Conservation (phyloP, 2,797 vertebrate species). For the Galagoides demidoff region DNA sequence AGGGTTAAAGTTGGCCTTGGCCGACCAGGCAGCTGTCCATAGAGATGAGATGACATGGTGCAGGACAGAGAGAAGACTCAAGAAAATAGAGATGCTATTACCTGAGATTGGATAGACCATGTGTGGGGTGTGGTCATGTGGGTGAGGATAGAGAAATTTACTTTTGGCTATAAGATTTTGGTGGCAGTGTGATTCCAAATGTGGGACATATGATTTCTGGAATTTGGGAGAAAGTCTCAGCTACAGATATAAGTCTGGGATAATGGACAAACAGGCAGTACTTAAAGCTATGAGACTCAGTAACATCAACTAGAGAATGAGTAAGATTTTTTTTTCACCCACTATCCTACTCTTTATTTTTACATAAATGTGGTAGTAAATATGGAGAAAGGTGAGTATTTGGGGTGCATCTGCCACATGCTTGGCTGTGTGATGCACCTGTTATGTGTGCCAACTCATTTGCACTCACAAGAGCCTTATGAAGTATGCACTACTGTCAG, state of each 20-base stretch:
- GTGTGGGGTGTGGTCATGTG: not conserved
- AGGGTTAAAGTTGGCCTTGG: not conserved
- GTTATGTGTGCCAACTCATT: too few relatives aligned
- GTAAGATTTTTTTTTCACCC: not conserved
- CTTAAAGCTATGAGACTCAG: not conserved
- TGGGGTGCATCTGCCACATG: too few relatives aligned
- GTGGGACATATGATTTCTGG: not conserved
- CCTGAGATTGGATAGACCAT: not conserved
- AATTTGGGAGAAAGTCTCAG: not conserved
- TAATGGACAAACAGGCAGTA: not conserved
- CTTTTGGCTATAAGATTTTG: not conserved
- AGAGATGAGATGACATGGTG: not conserved
- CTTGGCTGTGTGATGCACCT: too few relatives aligned
- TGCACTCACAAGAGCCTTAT: too few relatives aligned
- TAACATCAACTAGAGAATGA: not conserved
- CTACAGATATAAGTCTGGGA: not conserved
- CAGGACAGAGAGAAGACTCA: not conserved
- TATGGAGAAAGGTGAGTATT: too few relatives aligned
- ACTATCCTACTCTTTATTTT: too few relatives aligned
- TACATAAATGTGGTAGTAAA: too few relatives aligned
- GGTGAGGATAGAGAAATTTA: not conserved
- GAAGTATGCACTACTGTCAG: too few relatives aligned
- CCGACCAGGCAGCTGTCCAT: rapidly evolving
- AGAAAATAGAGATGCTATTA: not conserved
- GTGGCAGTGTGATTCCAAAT: not conserved